A percentile compares a stretch with the other conserved stretches of the same genome.
Conservation (phyloP, 2,113 vertebrate species). For the Silurus meridionalis region DNA sequence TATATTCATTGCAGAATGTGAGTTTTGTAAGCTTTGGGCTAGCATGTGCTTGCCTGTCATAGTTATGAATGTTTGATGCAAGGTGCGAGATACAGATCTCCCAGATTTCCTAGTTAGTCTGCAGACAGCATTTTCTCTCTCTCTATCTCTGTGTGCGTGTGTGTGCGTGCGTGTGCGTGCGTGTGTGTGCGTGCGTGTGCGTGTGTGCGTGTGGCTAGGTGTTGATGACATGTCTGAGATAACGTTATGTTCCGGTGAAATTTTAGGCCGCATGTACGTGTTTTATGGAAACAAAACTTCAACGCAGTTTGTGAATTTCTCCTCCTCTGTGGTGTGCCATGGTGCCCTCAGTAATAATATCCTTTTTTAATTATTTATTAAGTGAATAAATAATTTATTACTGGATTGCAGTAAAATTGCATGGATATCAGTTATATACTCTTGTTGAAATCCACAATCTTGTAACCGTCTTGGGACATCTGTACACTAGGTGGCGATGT, state of each 20-base stretch:
- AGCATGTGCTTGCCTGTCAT: background rate
- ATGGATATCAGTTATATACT: background rate
- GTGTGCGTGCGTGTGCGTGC: background rate
- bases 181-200: background rate
- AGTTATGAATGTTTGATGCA: background rate
- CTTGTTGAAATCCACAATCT: background rate
- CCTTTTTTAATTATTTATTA: slow-evolving; percentile 55
- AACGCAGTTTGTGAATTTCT: slow-evolving; percentile 87
- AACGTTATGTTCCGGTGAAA: background rate
- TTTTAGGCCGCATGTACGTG: slow-evolving; percentile 88
- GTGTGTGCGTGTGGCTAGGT: background rate
- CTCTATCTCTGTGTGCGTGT: background rate
- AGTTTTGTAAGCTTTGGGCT: background rate
- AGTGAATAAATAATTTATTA: background rate
- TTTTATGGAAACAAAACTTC: slow-evolving; percentile 95
- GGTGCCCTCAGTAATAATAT: slow-evolving; percentile 87
- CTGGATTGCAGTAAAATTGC: background rate
- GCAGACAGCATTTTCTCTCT: background rate
- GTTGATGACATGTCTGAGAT: background rate
- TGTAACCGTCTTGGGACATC: background rate
- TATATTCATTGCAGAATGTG: background rate
- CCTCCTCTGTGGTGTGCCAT: slow-evolving; percentile 79
- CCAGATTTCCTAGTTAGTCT: background rate
- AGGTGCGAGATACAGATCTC: background rate
- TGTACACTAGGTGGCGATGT: background rate